Evolutionary conservation across 2,113 vertebrate species (phyloP).

Genomic region (Lipotes vexillifer): DNA sequence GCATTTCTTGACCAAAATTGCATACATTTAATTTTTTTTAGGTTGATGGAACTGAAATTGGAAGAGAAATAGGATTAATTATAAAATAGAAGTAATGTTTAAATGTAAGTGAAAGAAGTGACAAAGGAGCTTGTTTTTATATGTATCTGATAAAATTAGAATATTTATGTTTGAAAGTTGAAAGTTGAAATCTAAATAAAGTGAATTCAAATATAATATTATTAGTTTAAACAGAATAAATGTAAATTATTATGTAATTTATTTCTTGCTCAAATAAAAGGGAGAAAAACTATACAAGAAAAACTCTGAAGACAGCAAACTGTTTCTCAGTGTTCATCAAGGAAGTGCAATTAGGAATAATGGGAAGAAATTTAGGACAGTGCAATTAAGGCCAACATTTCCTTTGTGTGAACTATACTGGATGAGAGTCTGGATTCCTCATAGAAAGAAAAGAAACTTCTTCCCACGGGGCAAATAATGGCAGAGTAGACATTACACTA

Average conservation of each 20-base stretch:
- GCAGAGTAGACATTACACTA: background rate
- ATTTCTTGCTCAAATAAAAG: background rate
- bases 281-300: background rate
- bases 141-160: background rate
- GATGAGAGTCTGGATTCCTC: background rate
- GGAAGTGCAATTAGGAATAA: slow-evolving; percentile 27
- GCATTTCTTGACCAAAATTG: background rate
- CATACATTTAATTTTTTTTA: background rate
- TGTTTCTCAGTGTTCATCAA: background rate
- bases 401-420: background rate
- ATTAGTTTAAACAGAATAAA: background rate
- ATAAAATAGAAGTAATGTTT: background rate
- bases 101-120: background rate
- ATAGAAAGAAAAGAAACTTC: background rate
- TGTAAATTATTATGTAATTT: background rate
- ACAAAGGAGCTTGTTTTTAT: background rate
- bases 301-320: background rate
- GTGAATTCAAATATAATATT: background rate
- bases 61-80: background rate
- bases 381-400: slow-evolving; percentile 33
- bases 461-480: slow-evolving; percentile 19
- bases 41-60: background rate
- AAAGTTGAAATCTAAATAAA: background rate
- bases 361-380: slow-evolving; percentile 1
- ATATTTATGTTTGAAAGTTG: background rate